Conservation (phyloP, 2,113 vertebrate species). For the Chrysochloris asiatica region DNA sequence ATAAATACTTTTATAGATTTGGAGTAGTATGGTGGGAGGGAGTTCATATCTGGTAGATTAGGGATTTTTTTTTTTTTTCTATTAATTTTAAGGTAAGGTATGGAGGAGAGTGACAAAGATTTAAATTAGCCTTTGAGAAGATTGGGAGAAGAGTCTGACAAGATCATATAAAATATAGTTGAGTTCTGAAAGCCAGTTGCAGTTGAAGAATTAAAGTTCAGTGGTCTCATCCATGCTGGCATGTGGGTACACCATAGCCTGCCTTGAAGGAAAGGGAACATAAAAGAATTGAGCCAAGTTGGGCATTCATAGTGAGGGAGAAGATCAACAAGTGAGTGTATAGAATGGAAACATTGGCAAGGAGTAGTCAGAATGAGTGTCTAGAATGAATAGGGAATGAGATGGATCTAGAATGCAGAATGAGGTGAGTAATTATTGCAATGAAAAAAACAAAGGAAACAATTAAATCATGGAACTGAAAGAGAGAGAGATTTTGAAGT, state of each 20-base stretch:
- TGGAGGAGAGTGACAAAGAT: neutral
- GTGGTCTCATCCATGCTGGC: neutral
- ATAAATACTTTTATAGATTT: neutral
- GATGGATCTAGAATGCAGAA: neutral
- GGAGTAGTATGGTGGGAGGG: neutral
- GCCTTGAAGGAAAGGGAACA: too few species aligned
- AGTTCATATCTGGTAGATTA: neutral
- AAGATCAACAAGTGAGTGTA: neutral
- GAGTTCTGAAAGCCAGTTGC: neutral
- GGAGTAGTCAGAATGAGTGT: neutral
- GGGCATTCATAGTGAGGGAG: neutral
- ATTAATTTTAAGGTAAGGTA: neutral
- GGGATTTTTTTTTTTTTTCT: neutral
- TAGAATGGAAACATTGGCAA: neutral
- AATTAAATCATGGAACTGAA: neutral
- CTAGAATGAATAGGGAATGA: neutral
- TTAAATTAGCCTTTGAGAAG: neutral
- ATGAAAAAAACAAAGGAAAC: neutral
- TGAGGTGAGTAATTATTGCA: neutral
- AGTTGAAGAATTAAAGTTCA: neutral
- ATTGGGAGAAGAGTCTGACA: neutral
- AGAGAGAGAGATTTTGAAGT: neutral
- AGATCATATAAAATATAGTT: neutral
- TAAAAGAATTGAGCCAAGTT: neutral
- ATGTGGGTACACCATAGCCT: neutral